Evolutionary conservation across 2,797 vertebrate genomes (phyloP), one percentile per base, ranked within the genome.

Genomic region (Nothura maculosa): DNA sequence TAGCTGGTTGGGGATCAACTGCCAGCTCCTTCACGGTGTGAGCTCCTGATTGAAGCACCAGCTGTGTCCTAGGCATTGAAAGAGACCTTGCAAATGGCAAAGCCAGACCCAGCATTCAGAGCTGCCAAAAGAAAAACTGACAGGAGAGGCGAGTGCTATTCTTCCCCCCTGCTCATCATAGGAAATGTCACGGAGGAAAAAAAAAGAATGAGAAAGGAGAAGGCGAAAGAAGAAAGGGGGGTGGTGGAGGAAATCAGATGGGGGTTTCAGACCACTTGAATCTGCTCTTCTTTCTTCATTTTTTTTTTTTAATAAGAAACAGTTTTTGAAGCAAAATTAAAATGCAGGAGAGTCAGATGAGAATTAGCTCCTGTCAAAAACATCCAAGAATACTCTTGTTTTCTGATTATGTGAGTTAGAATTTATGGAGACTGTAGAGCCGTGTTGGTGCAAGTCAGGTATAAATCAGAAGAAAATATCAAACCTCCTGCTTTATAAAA

Each of bases 21-120:
- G 97, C 96, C 96, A 96, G 94, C 93, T 96, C 96, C 96, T 97
- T 97, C 97, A 96, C 24, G 72, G 96, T 97, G 83, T 97, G 95
- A 98, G 96, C 96, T 95, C 92, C 94, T 97, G 97, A 98, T 95
- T 96, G 97, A 98, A 98, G 96, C 52, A 10, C 96, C 95, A 97
- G 97, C 97, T 98, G 97, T 93, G 97, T 97, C 96, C 94, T 94
- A 92, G 94, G 96, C 87, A 96, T 96, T 98, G 96, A 97, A 97
- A 98, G 96, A 97, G 96, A 97, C 97, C 98, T 98, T 97, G 96
- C 96, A 97, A 98, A 97, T 96, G 97, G 96, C 96, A 97, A 97
- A 96, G 97, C 94, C 94, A 97, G 96, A 96, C 94, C 95, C 93
- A 94, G 94, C 69, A 88, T 97, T 97, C 96, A 80, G 95, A 97